Conservation (phyloP, 1,140 invertebrate genomes). For the Agrypnia vestita region DNA sequence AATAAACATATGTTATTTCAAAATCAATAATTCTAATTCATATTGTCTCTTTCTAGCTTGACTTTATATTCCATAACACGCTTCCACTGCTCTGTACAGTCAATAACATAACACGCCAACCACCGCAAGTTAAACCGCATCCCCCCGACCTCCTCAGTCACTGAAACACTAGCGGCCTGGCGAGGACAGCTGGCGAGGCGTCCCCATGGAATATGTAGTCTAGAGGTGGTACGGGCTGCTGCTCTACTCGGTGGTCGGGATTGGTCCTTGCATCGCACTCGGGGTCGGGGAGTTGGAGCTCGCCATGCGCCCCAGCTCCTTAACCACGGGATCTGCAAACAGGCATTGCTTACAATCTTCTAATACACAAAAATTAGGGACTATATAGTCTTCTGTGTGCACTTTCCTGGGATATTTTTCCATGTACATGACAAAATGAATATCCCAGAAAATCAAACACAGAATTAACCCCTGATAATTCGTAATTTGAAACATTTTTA, state of each 20-base stretch:
- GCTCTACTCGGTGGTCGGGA: slow-evolving; percentile 67
- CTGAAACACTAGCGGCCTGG: too few relatives aligned
- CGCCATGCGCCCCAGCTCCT: slow-evolving; percentile 86
- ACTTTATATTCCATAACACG: slow-evolving; percentile 31
- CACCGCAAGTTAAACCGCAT: background rate
- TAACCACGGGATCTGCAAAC: slow-evolving; percentile 89
- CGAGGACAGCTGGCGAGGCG: too few relatives aligned
- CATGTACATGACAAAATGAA: too few relatives aligned
- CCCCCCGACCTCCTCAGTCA: too few relatives aligned
- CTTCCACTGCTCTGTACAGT: slow-evolving; percentile 19
- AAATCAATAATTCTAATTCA: slow-evolving; percentile 60
- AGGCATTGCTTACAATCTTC: background rate
- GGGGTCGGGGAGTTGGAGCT: slow-evolving; percentile 71
- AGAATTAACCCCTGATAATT: too few relatives aligned
- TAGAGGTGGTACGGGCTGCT: slow-evolving; percentile 14
- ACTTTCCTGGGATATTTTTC: too few relatives aligned
- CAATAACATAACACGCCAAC: background rate
- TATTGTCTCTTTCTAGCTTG: slow-evolving; percentile 60
- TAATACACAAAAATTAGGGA: too few relatives aligned
- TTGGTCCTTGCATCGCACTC: slow-evolving; percentile 72
- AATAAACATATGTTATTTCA: slow-evolving; percentile 62
- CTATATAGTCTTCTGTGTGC: too few relatives aligned
- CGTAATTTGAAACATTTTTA: too few relatives aligned
- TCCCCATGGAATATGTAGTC: too few relatives aligned
- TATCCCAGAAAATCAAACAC: too few relatives aligned